These are phyloP conservation scores for Oscheius sp. DNA, from an alignment of 2,888 invertebrate species.

Conservation along the genomic window DNA sequence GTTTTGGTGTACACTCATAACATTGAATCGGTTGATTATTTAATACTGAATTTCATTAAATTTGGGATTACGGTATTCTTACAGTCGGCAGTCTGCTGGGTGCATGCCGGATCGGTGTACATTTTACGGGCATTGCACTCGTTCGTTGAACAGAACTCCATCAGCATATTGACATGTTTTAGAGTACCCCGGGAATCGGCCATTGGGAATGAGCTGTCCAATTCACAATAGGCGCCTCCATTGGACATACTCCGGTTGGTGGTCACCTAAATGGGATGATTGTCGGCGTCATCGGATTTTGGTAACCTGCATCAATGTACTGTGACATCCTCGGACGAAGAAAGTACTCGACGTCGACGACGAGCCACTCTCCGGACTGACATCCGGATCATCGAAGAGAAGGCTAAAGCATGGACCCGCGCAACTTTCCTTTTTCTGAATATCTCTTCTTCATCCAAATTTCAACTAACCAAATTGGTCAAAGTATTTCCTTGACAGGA, in stretches of 20 bases:
- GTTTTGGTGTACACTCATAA: slow-evolving; percentile 52
- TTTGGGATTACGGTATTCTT: background rate
- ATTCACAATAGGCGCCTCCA: slow-evolving; percentile 42
- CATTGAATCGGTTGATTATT: slow-evolving; percentile 47
- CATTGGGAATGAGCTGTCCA: slow-evolving; percentile 46
- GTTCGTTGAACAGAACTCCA: slow-evolving; percentile 40
- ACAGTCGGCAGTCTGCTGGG: slow-evolving; percentile 11
- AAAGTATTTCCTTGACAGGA: background rate
- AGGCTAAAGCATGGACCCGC: slow-evolving; percentile 55
- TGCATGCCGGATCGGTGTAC: slow-evolving; percentile 32
- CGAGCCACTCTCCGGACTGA: background rate
- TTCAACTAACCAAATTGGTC: background rate
- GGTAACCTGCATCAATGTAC: slow-evolving; percentile 43
- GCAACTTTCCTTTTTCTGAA: slow-evolving; percentile 41
- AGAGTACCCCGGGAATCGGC: slow-evolving; percentile 41
- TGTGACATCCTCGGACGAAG: slow-evolving; percentile 51
- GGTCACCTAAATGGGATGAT: slow-evolving; percentile 21
- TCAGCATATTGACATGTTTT: slow-evolving; percentile 42
- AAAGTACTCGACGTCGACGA: slow-evolving; percentile 18
- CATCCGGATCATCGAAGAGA: slow-evolving; percentile 52
- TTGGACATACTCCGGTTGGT: slow-evolving; percentile 8
- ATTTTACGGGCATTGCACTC: slow-evolving; percentile 6
- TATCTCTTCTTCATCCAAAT: background rate
- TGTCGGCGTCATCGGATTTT: background rate
- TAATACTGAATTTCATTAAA: slow-evolving; percentile 36